phyloP scores from a whole-genome alignment of 2,113 vertebrate species.

The Myotis brandtii region DNA sequence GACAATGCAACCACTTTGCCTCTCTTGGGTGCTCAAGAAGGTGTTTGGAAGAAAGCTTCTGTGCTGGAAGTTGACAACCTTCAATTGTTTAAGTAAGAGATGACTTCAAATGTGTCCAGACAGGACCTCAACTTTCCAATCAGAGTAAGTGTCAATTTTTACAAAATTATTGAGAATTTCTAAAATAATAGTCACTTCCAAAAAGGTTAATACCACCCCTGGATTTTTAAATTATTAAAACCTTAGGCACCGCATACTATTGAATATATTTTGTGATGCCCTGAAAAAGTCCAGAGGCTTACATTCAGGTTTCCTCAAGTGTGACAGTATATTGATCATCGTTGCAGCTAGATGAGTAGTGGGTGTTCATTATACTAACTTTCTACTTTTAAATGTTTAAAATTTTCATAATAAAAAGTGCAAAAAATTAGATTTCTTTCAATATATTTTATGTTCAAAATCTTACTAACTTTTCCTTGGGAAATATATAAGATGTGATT shows the following conservation, averaged over 20 bases:
- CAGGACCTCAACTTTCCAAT: not conserved
- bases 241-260: not conserved
- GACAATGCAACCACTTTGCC: not conserved
- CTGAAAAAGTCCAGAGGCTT: not conserved
- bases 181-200: slow-evolving; percentile 41
- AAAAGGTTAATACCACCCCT: not conserved
- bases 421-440: not conserved
- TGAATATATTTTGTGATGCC: not conserved
- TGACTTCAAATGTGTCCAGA: not conserved
- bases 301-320: not conserved
- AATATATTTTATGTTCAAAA: not conserved
- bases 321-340: not conserved
- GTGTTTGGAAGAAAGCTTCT: slow-evolving; percentile 10
- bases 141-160: not conserved
- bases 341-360: not conserved
- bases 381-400: not conserved
- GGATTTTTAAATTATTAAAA: slow-evolving; percentile 40
- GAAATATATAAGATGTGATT: slow-evolving; percentile 47
- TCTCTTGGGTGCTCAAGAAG: not conserved
- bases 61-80: not conserved
- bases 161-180: slow-evolving; percentile 15
- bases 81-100: not conserved
- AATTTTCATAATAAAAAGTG: slow-evolving; percentile 29
- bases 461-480: slow-evolving; percentile 51
- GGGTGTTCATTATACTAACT: not conserved